Evolutionary conservation across 1,140 invertebrate species (phyloP), one percentile per base, ranked within the genome.

Genomic region (Sarcophaga peregrina): DNA sequence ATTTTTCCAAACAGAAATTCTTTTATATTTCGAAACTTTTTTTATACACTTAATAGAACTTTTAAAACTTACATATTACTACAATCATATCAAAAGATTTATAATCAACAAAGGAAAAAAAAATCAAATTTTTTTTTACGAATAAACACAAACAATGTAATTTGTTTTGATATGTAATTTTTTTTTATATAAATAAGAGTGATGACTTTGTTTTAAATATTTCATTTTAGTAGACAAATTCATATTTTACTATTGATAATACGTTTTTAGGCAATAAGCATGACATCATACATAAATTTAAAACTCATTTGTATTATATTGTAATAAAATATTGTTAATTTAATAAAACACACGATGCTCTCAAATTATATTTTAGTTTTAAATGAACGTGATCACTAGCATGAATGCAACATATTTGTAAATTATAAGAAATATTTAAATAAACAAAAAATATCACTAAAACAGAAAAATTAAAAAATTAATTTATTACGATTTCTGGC

Each of bases 51-150:
- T 78, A 78, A 50, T 78, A 78, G 47, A 45, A 74, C 15, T 20
- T 52, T 25, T 47, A 78, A 52, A 78, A 52, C 25, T 20, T 3
- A 25, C 6, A 48, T 78, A 78, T 78, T 52, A 78, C 25, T 25
- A 78, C 4, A 72, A 72, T 78, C 75, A 78, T 78, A 78, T 78
- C 75, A 78, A 47, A 78, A 78, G 20, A 13, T 13, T 37, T 37
- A 37, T 37, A 37, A 37, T 37, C 25, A 37, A 4, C 25, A 37
- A 37, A 62, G 5, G 20, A 62, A 62, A 72, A 10, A 5, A 9
- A 72, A 72, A 72, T 5, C 8, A 25, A 72, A 72, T 25, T 25
- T 72, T 72, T n/a, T 9, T 25, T 25, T 20, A 72, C 13, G 25
- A 20, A 72, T 8, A 72, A 72, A 15, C 58, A 62, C 58, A 62